A percentile compares a stretch with the other conserved stretches of the same genome.
Conservation (phyloP, 2,797 vertebrate genomes). For the Sebastolobus alascanus region DNA sequence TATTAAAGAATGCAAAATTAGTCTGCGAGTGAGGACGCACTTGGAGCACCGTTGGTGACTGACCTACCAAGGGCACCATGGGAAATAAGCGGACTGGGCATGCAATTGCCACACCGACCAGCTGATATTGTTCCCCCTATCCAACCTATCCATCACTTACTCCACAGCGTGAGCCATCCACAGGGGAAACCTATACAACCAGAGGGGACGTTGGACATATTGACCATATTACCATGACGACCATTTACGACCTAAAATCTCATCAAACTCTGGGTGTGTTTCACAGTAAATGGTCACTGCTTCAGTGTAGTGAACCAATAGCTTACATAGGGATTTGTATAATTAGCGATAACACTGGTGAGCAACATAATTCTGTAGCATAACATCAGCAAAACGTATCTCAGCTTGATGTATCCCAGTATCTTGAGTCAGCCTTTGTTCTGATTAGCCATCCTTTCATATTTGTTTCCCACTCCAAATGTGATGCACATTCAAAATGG, state of each 20-base stretch:
- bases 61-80: constrained; percentile 80
- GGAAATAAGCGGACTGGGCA: constrained; percentile 83
- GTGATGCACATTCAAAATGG: constrained; percentile 10
- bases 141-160: constrained; percentile 66
- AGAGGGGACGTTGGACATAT: constrained; percentile 45
- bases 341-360: constrained; percentile 24
- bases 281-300: constrained; percentile 13
- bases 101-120: constrained; percentile 61
- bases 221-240: constrained; percentile 40
- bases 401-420: background rate
- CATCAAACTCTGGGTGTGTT: constrained; percentile 10
- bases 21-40: constrained; percentile 63
- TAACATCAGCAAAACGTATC: constrained; percentile 29
- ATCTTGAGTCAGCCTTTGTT: constrained; percentile 28
- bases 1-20: constrained; percentile 92
- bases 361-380: constrained; percentile 9
- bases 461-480: constrained; percentile 11
- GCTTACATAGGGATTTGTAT: constrained; percentile 18
- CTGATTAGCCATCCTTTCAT: constrained; percentile 8
- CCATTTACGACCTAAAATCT: constrained; percentile 31
- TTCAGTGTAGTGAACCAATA: background rate
- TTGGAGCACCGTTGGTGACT: constrained; percentile 70
- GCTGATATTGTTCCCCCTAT: constrained; percentile 67
- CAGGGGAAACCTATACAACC: constrained; percentile 39
- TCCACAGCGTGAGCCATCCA: constrained; percentile 40